phyloP scores from a whole-genome alignment of 2,888 invertebrate genomes.

The Dorcus hopei region DNA sequence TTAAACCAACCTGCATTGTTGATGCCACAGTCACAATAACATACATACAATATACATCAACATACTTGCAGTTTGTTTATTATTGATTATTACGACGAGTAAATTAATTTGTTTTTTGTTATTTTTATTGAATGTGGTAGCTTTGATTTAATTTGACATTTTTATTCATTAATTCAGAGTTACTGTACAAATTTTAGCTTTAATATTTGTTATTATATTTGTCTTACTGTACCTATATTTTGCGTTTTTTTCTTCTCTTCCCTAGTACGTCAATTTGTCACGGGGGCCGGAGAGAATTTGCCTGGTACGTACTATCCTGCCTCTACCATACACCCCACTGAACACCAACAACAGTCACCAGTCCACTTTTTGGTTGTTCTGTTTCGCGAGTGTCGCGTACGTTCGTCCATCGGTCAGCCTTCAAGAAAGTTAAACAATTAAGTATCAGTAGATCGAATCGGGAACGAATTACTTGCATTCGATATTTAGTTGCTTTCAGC shows the following conservation, averaged over 20 bases:
- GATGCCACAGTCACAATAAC: conserved; percentile 39
- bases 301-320: conserved; percentile 51
- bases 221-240: conserved; percentile 52
- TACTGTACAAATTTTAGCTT: conserved; percentile 42
- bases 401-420: no score
- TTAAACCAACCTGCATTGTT: conserved; percentile 8
- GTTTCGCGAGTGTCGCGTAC: conserved; percentile 33
- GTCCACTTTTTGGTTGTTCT: conserved; percentile 49
- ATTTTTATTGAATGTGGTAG: conserved; percentile 48
- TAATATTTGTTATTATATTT: conserved; percentile 38
- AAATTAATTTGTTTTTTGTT: conserved; percentile 33
- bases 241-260: conserved; percentile 53
- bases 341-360: conserved; percentile 48
- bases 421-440: conserved; percentile 14
- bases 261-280: conserved; percentile 55
- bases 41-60: conserved; percentile 49
- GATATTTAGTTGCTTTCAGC: conserved; percentile 12
- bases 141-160: conserved; percentile 43
- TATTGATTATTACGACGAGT: conserved; percentile 36
- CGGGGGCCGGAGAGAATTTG: conserved; percentile 53
- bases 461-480: conserved; percentile 1
- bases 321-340: conserved; percentile 47
- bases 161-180: conserved; percentile 40
- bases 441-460: conserved; percentile 7
- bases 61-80: conserved; percentile 45